These are phyloP conservation scores for Tiliacea citrago DNA, from an alignment of 2,888 invertebrate species.

Conservation along the genomic window DNA sequence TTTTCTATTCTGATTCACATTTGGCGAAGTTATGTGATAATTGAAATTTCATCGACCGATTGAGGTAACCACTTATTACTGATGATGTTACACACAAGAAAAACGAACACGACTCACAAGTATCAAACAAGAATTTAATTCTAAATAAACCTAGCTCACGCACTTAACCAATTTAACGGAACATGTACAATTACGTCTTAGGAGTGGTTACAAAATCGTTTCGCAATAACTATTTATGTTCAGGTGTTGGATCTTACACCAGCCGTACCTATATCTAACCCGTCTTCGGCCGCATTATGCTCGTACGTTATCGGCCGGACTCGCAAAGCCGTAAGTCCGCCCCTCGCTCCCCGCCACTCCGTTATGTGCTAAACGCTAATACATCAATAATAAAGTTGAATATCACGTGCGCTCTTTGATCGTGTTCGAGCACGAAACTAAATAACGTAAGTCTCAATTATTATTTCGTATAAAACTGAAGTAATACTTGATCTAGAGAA, in stretches of 20 bases:
- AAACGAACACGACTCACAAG: conserved; percentile 33
- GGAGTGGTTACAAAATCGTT: conserved; percentile 44
- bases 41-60: conserved; percentile 54
- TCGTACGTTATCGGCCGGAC: too few species aligned
- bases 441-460: too few species aligned
- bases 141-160: conserved; percentile 33
- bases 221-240: conserved; percentile 69
- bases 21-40: conserved; percentile 55
- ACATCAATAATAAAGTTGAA: too few species aligned
- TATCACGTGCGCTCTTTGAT: too few species aligned
- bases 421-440: too few species aligned
- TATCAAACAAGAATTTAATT: conserved; percentile 34
- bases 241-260: conserved; percentile 66
- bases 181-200: conserved; percentile 37
- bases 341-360: too few species aligned
- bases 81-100: conserved; percentile 35
- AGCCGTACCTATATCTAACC: background rate
- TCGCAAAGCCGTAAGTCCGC: too few species aligned
- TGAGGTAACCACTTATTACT: conserved; percentile 56
- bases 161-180: conserved; percentile 30
- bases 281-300: background rate
- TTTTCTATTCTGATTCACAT: conserved; percentile 62
- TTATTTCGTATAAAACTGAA: too few species aligned
- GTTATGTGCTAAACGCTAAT: too few species aligned
- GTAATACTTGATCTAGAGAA: too few species aligned